Base-by-base conservation (phyloP, 1,140 invertebrate genomes). In the Temnothorax nylanderi region DNA sequence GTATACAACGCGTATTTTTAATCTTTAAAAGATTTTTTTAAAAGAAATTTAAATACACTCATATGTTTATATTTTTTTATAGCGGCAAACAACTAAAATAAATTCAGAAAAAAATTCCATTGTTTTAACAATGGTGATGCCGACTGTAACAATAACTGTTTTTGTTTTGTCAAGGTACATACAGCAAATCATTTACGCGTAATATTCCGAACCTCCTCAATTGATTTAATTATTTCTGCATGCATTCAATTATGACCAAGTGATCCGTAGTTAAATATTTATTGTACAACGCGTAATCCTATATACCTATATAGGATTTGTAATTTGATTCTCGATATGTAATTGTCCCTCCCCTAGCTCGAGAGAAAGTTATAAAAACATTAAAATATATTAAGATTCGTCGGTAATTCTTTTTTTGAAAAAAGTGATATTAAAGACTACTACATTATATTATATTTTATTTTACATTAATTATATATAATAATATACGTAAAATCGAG, bases 171-270 rank as follows among this genome's bases (percentile, higher is more conserved):
- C 11, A 37, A 32, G 32, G 1, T 71, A 44, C 16, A 21, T 44
- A 51, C 26, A 58, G 3, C 49, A 56, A 56, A 81, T 71, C 51
- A 81, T 81, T 81, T 78, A 37, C 41, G 18, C 37, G 47, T 71
- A 81, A 69, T 81, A 71, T 81, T 81, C 51, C 49, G 64, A 34
- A 54, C 16, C 47, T 69, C 47, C n/a, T 21, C 34, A 34, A 62
- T 77, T 71, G 78, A 69, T 81, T 56, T 71, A 81, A 81, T 81
- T 81, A 81, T 81, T 81, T 81, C 78, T 44, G 37, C 64, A 58
- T 71, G 49, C 6, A 71, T 71, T 81, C 78, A 71, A 81, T 81
- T 81, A 81, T 18, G 13, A 81, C 3, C 78, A 81, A 81, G 78
- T 81, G 64, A 81, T 71, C 51, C 65, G 78, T 56, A 81, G 37